A percentile compares a stretch with the other conserved stretches of the same genome.
phyloP scores from a whole-genome alignment of 1,140 invertebrate genomes.

The Conus ventricosus region DNA sequence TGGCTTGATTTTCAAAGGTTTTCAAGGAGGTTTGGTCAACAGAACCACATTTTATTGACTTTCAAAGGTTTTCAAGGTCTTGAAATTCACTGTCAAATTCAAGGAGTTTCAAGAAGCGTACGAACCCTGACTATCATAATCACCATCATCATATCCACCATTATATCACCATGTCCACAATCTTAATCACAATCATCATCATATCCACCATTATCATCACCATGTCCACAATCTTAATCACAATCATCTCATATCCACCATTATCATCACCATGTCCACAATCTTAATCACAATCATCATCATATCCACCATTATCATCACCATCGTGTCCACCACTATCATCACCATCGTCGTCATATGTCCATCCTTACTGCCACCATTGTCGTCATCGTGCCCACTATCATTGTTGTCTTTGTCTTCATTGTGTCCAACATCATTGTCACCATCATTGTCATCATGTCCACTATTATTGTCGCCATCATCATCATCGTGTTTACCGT shows the following conservation, averaged over 20 bases:
- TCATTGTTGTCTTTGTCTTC: conserved; percentile 42
- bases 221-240: too few species aligned
- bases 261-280: conserved; percentile 40
- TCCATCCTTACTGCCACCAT: conserved; percentile 38
- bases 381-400: conserved; percentile 34
- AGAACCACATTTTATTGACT: too few species aligned
- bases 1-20: too few species aligned
- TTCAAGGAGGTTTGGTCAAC: too few species aligned
- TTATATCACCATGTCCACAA: conserved; percentile 40
- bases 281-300: conserved; percentile 31
- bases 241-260: not conserved
- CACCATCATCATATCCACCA: conserved; percentile 32
- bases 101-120: too few species aligned
- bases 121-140: conserved; percentile 42
- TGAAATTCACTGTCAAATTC: too few species aligned
- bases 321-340: too few species aligned
- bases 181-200: conserved; percentile 42
- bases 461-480: conserved; percentile 17
- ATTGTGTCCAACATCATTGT: conserved; percentile 37
- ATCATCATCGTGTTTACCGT: conserved; percentile 29
- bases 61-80: too few species aligned
- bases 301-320: too few species aligned
- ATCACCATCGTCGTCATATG: conserved; percentile 23
- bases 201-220: not conserved
- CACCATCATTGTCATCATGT: conserved; percentile 34